phyloP scores from a whole-genome alignment of 2,797 vertebrate genomes.

The Parauchenoglanis ngamensis region DNA sequence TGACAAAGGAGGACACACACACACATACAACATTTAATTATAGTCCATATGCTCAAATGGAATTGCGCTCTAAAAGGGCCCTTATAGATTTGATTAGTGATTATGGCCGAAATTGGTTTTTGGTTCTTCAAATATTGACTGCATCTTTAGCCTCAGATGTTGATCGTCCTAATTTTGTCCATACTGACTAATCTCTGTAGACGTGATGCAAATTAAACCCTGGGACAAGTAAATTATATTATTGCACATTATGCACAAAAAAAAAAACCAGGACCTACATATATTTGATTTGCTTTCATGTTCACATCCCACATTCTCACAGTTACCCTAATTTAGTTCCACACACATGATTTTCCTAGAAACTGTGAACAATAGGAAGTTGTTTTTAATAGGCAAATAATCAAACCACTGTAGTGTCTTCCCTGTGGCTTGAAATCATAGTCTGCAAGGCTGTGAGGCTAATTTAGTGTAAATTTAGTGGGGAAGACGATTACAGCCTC shows the following conservation, averaged over 20 bases:
- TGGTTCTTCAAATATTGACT: background rate
- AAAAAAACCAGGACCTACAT: background rate
- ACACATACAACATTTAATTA: conserved; percentile 16
- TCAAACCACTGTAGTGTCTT: conserved; percentile 58
- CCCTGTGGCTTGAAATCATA: conserved; percentile 58
- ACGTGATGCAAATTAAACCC: background rate
- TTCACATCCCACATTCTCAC: conserved; percentile 18
- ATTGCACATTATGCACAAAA: background rate
- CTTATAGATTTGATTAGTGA: conserved; percentile 18
- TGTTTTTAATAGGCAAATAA: conserved; percentile 51
- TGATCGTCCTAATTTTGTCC: background rate
- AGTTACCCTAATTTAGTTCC: conserved; percentile 5
- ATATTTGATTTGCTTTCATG: background rate
- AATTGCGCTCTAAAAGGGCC: conserved; percentile 3
- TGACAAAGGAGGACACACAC: conserved; percentile 5
- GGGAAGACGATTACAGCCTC: conserved; percentile 43
- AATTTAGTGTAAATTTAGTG: conserved; percentile 44
- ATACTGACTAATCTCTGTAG: background rate
- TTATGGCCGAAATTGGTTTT: background rate
- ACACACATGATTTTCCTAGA: conserved; percentile 41
- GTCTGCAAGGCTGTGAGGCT: conserved; percentile 34
- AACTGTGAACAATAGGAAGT: conserved; percentile 51
- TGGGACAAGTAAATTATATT: background rate
- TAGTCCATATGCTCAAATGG: background rate
- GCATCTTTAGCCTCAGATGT: background rate